Evolutionary conservation across 2,797 vertebrate genomes (phyloP).

Genomic region (Dicrostonyx torquatus): DNA sequence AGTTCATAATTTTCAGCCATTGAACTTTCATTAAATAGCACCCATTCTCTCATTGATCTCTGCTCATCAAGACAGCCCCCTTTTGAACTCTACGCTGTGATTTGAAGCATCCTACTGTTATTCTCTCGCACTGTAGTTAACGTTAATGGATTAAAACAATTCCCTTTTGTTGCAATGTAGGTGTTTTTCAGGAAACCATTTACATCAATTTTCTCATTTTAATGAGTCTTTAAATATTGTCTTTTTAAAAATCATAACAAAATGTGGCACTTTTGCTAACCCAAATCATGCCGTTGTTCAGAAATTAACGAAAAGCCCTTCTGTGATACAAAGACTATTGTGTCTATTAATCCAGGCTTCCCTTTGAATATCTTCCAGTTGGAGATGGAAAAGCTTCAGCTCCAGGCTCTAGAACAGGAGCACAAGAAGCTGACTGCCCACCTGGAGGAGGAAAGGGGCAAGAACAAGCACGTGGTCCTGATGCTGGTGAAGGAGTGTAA

Average conservation of each 20-base stretch:
- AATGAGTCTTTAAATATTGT: background rate
- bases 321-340: background rate
- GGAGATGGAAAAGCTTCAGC: conserved; percentile 96
- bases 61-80: conserved; percentile 32
- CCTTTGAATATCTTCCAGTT: conserved; percentile 88
- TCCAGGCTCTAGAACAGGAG: conserved; percentile 95
- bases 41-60: background rate
- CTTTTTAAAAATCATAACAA: background rate
- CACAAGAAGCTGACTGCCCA: conserved; percentile 93
- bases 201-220: conserved; percentile 18
- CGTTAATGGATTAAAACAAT: conserved; percentile 13
- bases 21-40: background rate
- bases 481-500: conserved; percentile 98
- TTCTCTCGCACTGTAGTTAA: conserved; percentile 29
- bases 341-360: conserved; percentile 57
- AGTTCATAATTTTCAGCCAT: background rate
- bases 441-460: conserved; percentile 96
- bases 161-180: background rate
- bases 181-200: conserved; percentile 21
- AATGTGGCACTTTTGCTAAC: conserved; percentile 37
- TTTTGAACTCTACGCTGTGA: background rate
- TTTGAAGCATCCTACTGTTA: background rate
- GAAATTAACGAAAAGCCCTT: background rate
- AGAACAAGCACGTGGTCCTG: conserved; percentile 97
- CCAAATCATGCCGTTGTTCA: background rate